phyloP scores from a whole-genome alignment of 2,113 vertebrate genomes.

The Pachycephala philippinensis region DNA sequence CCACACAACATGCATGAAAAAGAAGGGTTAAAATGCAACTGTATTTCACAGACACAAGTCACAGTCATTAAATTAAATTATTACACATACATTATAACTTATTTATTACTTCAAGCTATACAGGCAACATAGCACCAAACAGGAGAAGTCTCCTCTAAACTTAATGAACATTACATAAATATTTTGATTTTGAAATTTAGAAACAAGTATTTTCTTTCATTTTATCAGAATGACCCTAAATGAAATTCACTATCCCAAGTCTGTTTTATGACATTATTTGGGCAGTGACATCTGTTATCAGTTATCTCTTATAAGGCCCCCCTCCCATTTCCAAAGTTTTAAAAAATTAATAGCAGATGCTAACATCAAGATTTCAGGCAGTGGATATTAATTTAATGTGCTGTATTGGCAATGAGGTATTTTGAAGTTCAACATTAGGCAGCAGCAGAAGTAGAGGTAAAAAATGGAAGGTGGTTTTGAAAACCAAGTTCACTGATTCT shows the following conservation, averaged over 20 bases:
- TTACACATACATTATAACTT: slow-evolving; percentile 62
- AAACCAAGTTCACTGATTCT: slow-evolving; percentile 62
- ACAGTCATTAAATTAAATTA: slow-evolving; percentile 68
- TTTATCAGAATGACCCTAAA: slow-evolving; percentile 23
- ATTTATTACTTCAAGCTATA: slow-evolving; percentile 68
- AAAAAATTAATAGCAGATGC: slow-evolving; percentile 5
- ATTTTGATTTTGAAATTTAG: neutral
- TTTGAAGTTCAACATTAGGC: slow-evolving; percentile 35
- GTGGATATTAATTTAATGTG: neutral
- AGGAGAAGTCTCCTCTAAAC: neutral
- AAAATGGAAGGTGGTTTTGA: slow-evolving; percentile 60
- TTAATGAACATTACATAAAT: neutral
- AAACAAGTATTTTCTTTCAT: neutral
- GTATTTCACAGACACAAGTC: slow-evolving; percentile 55
- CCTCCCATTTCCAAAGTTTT: neutral
- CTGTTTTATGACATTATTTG: neutral
- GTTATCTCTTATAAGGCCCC: neutral
- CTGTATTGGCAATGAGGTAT: slow-evolving; percentile 53
- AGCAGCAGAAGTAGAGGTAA: slow-evolving; percentile 64
- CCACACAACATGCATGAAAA: slow-evolving; percentile 51
- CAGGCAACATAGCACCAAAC: slow-evolving; percentile 55
- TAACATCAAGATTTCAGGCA: slow-evolving; percentile 20
- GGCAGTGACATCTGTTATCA: neutral
- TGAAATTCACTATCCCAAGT: neutral
- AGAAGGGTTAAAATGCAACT: slow-evolving; percentile 59